Conservation (phyloP, 1,140 invertebrate genomes). For the Bradysia coprophila region DNA sequence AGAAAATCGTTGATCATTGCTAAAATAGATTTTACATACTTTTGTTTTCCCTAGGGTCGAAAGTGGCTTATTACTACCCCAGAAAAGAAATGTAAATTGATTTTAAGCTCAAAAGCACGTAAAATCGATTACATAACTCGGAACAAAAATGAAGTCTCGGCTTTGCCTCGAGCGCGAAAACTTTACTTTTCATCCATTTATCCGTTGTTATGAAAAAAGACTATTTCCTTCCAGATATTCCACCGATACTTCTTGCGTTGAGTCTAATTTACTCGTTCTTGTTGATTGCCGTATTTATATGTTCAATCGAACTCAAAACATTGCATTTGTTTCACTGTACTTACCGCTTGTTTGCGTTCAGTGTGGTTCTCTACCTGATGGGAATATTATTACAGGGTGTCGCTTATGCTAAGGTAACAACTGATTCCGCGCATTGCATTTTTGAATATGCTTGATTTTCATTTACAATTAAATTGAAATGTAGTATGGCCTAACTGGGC, state of each 20-base stretch:
- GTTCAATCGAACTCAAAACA: slow-evolving; percentile 47
- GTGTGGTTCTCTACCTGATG: slow-evolving; percentile 39
- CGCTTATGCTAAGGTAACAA: slow-evolving; percentile 46
- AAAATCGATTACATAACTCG: neutral
- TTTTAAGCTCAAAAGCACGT: too few species aligned
- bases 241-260: slow-evolving; percentile 46
- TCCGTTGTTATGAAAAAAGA: too few species aligned
- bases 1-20: too few species aligned
- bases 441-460: too few species aligned
- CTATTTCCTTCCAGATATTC: slow-evolving; percentile 41
- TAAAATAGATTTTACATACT: too few species aligned
- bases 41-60: too few species aligned
- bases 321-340: slow-evolving; percentile 70
- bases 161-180: too few species aligned
- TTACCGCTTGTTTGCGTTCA: slow-evolving; percentile 67
- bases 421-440: too few species aligned
- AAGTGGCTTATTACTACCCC: too few species aligned
- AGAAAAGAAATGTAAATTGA: too few species aligned
- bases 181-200: too few species aligned
- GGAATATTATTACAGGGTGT: slow-evolving; percentile 45
- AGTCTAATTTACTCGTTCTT: slow-evolving; percentile 41
- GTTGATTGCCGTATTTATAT: slow-evolving; percentile 38
- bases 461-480: too few species aligned
- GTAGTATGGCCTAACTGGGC: slow-evolving; percentile 51
- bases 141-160: neutral